Evolutionary conservation across 53 echinoderm and acorn worm species (phyloP).

Genomic region (Echinometra lucunter): DNA sequence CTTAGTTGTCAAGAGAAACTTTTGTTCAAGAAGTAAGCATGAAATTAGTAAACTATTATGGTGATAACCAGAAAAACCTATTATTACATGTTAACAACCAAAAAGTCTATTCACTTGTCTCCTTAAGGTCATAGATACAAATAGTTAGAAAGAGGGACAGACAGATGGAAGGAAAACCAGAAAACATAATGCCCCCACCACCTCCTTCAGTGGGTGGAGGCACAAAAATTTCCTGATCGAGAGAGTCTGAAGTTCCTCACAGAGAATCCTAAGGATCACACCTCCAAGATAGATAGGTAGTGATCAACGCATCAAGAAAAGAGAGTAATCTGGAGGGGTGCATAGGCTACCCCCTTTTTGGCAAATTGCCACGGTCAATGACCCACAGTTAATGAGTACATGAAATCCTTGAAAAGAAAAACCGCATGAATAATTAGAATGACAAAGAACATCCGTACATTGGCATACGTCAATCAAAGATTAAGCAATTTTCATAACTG

Average conservation of each 20-base stretch:
- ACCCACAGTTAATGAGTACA: neutral
- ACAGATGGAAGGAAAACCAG: too few relatives aligned
- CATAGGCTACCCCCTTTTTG: neutral
- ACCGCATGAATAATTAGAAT: neutral
- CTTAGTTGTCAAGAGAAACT: too few relatives aligned
- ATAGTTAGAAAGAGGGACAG: too few relatives aligned
- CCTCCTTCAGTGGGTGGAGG: too few relatives aligned
- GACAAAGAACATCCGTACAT: neutral
- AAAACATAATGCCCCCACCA: too few relatives aligned
- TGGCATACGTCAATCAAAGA: neutral
- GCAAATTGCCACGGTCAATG: conserved; percentile 28
- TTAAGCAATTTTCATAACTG: neutral
- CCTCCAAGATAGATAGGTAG: neutral
- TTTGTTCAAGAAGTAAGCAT: too few relatives aligned
- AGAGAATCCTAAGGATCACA: neutral
- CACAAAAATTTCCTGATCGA: neutral
- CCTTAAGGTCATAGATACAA: too few relatives aligned
- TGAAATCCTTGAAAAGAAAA: neutral
- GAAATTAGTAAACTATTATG: too few relatives aligned
- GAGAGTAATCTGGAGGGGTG: neutral
- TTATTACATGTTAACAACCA: too few relatives aligned
- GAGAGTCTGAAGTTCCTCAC: neutral
- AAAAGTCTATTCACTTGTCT: too few relatives aligned
- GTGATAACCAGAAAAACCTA: too few relatives aligned
- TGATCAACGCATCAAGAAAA: too few relatives aligned